phyloP scores from a whole-genome alignment of 2,113 vertebrate species.

The Ancistrus triradiatus region DNA sequence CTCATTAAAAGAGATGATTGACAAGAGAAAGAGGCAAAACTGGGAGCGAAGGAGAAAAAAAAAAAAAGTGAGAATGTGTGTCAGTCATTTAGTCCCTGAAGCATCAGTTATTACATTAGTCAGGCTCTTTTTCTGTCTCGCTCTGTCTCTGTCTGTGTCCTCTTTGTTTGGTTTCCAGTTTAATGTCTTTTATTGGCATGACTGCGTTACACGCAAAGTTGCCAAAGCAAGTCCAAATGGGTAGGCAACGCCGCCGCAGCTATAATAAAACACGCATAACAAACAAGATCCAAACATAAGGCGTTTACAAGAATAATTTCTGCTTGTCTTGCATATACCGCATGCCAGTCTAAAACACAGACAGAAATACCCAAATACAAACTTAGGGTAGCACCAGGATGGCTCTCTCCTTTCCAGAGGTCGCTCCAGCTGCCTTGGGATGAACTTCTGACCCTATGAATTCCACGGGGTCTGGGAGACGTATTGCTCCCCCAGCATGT shows the following conservation, averaged over 20 bases:
- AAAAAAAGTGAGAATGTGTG: too few relatives aligned
- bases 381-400: too few relatives aligned
- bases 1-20: too few relatives aligned
- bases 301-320: conserved; percentile 17
- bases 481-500: neutral
- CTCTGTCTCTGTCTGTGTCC: too few relatives aligned
- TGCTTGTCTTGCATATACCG: conserved; percentile 18
- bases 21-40: too few relatives aligned
- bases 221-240: neutral
- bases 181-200: neutral
- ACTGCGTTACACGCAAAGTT: neutral
- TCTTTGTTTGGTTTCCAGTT: too few relatives aligned
- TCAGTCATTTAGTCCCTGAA: too few relatives aligned
- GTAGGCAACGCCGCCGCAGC: conserved; percentile 10
- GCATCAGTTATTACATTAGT: too few relatives aligned
- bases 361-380: too few relatives aligned
- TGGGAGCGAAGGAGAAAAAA: too few relatives aligned
- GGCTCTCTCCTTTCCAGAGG: conserved; percentile 22
- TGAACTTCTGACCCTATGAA: conserved; percentile 67
- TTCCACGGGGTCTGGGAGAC: conserved; percentile 37
- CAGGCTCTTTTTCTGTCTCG: too few relatives aligned
- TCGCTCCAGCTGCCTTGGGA: conserved; percentile 33
- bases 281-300: conserved; percentile 12
- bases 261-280: conserved; percentile 27
- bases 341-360: conserved; percentile 12